Base-by-base conservation (phyloP, 2,797 vertebrate genomes). In the Champsocephalus gunnari region DNA sequence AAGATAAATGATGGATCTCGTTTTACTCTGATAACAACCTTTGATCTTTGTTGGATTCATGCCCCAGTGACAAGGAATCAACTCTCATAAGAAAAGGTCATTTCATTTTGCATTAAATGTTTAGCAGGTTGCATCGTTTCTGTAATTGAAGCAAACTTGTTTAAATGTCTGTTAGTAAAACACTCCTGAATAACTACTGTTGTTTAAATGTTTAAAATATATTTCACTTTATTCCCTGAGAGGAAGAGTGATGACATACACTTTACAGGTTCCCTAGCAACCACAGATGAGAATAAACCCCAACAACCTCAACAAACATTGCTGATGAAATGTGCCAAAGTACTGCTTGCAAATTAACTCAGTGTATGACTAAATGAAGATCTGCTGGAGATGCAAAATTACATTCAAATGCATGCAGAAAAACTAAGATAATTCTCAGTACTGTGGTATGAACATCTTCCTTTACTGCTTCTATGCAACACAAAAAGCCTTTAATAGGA, bases 201-300 rank as follows among this genome's bases (percentile, higher is more conserved):
- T 34, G 17, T 68, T 21, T 21, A 21, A 21, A n/a, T 60, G 58
- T 74, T 69, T 57, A 64, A 58, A 64, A 60, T 16, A 54, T 54
- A 79, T 66, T 79, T 79, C 14, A 70, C 57, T 80, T 87, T 34
- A 67, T 57, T 79, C 51, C 60, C 49, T 44, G 62, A 62, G 60
- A 79, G 47, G 47, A 41, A 80, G 64, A 67, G 32, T 53, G 68
- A 79, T 69, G 77, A 75, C 81, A 77, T 48, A 74, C 2, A 45
- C 73, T 75, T 83, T 69, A 80, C 55, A 81, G 74, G 89, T 90
- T 91, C 82, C 92, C 88, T 87, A 92, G 90, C 92, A 93, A 92
- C 92, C 3, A 72, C 56, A 77, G 84, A 87, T 83, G 75, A 88
- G 77, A 90, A 87, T 83, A 89, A 87, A 87, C 73, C 77, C 82